phyloP scores from a whole-genome alignment of 2,797 vertebrate genomes.

The Eulemur mongoz region DNA sequence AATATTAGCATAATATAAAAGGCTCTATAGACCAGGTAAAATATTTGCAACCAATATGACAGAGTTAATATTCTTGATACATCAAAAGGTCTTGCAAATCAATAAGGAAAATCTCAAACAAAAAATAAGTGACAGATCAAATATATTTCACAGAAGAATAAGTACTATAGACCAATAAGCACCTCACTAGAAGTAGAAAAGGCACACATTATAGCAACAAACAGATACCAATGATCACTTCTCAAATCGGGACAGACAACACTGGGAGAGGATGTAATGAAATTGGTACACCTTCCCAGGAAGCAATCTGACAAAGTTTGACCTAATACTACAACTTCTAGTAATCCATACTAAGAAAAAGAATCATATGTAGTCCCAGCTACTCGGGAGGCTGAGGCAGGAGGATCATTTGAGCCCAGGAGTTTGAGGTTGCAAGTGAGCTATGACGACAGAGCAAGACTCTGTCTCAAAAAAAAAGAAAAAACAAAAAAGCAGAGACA shows the following conservation, averaged over 20 bases:
- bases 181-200: not conserved
- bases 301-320: not conserved
- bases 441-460: not conserved
- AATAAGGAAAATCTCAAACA: not conserved
- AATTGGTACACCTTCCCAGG: not conserved
- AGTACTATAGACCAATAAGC: not conserved
- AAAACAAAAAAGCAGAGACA: not conserved
- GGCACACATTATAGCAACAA: not conserved
- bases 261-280: not conserved
- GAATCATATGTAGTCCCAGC: not conserved
- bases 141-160: slow-evolving; percentile 12
- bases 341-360: not conserved
- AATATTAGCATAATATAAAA: not conserved
- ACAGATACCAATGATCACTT: not conserved
- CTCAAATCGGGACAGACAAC: not conserved
- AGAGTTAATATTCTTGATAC: not conserved
- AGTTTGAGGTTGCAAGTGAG: not conserved
- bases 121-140: not conserved
- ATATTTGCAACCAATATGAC: not conserved
- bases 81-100: not conserved
- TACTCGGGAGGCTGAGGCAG: not conserved
- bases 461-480: not conserved
- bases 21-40: not conserved
- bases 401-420: not conserved
- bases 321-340: not conserved